phyloP scores from a whole-genome alignment of 2,888 invertebrate species.

The Eulithis prunata region DNA sequence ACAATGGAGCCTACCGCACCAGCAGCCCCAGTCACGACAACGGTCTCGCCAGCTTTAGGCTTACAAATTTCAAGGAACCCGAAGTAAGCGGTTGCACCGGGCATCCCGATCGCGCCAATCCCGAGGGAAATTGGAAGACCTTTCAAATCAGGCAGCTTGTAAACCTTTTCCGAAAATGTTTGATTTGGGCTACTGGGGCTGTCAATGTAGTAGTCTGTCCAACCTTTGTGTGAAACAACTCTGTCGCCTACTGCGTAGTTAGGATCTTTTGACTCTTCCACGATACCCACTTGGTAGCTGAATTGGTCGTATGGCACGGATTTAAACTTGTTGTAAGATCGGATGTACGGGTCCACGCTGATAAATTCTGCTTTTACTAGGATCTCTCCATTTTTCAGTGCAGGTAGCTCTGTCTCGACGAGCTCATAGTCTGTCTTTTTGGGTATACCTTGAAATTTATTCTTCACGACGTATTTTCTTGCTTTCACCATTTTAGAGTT shows the following conservation, averaged over 20 bases:
- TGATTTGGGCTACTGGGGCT: slow-evolving; percentile 19
- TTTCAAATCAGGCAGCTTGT: slow-evolving; percentile 81
- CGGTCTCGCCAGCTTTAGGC: slow-evolving; percentile 87
- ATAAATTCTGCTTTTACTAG: slow-evolving; percentile 57
- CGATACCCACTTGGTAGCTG: slow-evolving; percentile 59
- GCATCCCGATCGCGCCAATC: slow-evolving; percentile 87
- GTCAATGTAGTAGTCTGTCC: slow-evolving; percentile 45
- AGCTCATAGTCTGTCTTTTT: slow-evolving; percentile 83
- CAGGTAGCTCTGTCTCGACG: slow-evolving; percentile 84
- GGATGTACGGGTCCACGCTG: slow-evolving; percentile 58
- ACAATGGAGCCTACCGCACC: slow-evolving; percentile 90
- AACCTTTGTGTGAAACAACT: slow-evolving; percentile 80
- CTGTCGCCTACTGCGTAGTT: slow-evolving; percentile 85
- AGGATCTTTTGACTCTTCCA: slow-evolving; percentile 85
- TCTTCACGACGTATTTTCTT: slow-evolving; percentile 82
- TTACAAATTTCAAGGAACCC: slow-evolving; percentile 88
- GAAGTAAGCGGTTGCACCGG: slow-evolving; percentile 89
- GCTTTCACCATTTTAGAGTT: slow-evolving; percentile 71
- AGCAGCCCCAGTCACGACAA: slow-evolving; percentile 89
- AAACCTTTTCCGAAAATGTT: slow-evolving; percentile 38
- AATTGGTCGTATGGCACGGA: slow-evolving; percentile 58
- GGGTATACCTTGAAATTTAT: slow-evolving; percentile 83
- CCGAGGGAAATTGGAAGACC: slow-evolving; percentile 79
- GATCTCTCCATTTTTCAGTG: slow-evolving; percentile 81
- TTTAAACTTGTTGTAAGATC: slow-evolving; percentile 44